Evolutionary conservation across 2,113 vertebrate species (phyloP), one percentile per base, ranked within the genome.

Genomic region (Hippocampus barbouri): DNA sequence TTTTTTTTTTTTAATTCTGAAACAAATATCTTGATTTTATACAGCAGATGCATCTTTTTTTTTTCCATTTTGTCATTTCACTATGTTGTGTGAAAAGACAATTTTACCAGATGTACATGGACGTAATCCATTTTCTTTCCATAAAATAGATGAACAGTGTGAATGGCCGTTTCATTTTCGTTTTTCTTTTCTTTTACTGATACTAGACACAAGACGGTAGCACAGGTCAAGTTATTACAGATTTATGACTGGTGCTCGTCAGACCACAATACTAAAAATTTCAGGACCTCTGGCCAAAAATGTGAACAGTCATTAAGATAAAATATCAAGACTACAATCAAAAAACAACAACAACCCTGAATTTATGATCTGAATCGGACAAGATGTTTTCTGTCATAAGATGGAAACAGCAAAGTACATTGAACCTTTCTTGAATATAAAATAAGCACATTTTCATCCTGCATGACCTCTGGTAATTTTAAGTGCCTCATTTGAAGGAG

Each of bases 401-500:
- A 45, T 45, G 63, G 63, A 73, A 69, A 45, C 23, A 40, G 67
- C 72, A 25, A 45, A 47, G 54, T 18, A 73, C 66, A 66, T 72
- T 66, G 70, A 71, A 83, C 75, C 72, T 74, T 76, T 77, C 78
- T 79, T 80, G 77, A 83, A 89, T 87, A 87, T 73, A 76, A 83
- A 87, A 71, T 38, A 23, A 67, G 30, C 68, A 47, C 20, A 79
- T 82, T 72, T 79, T 82, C 65, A 73, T 40, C 75, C 68, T 1
- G 64, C 47, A 74, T 69, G 66, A 76, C 9, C 79, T 34, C 25
- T 43, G 74, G 72, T 73, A 73, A 72, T 74, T 88, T 88, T n/a
- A 23, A n/a, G 53, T 90, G 86, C 89, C 75, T 78, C 79, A 87
- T 89, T 88, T 86, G 82, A 77, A 27, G 70, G 70, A 77, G 83